These are phyloP conservation scores for Trichonephila inaurata DNA, from an alignment of 1,140 invertebrate species.

Conservation along the genomic window DNA sequence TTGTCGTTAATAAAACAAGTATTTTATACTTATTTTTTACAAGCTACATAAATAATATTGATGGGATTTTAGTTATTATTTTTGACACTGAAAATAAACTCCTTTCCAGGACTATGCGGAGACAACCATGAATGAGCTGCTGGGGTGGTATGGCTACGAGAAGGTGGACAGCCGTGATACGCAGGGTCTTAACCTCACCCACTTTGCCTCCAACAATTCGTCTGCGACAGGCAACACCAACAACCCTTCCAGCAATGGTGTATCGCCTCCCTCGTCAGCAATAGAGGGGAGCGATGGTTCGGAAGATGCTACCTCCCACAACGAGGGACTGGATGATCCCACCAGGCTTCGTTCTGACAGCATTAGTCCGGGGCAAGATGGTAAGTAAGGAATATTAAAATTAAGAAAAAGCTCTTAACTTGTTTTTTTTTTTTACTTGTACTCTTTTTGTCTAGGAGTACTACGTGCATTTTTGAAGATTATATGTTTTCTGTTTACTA, in stretches of 20 bases:
- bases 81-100: background rate
- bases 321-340: background rate
- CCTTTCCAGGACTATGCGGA: conserved; percentile 89
- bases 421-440: no score
- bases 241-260: conserved; percentile 35
- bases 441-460: no score
- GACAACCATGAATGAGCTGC: conserved; percentile 93
- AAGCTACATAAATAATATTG: no score
- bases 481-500: no score
- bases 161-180: conserved; percentile 83
- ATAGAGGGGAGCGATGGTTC: conserved; percentile 70
- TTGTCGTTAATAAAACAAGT: no score
- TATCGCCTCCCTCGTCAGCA: conserved; percentile 66
- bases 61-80: no score
- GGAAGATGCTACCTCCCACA: conserved; percentile 47
- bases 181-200: conserved; percentile 80
- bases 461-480: no score
- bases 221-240: background rate
- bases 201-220: conserved; percentile 73
- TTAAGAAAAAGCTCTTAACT: no score
- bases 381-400: conserved; percentile 4
- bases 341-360: conserved; percentile 41
- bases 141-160: conserved; percentile 94
- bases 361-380: conserved; percentile 56
- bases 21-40: no score